Evolutionary conservation across 1,140 invertebrate genomes (phyloP).

Genomic region (Conus ventricosus): DNA sequence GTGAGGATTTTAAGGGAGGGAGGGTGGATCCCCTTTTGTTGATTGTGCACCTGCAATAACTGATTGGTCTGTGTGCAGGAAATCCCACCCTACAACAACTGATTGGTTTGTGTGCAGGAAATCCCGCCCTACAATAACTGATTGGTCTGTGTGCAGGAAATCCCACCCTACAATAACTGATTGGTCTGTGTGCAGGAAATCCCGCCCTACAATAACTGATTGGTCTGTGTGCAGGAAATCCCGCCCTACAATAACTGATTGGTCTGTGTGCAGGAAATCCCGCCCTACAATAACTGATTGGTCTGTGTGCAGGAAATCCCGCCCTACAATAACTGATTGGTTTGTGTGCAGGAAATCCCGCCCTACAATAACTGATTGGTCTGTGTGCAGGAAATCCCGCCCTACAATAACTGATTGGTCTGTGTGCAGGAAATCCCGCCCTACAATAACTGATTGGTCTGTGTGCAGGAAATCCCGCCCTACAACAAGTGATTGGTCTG

Average conservation of each 20-base stretch:
- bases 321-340: background rate
- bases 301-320: background rate
- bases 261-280: slow-evolving; percentile 75
- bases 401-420: slow-evolving; percentile 93
- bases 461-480: background rate
- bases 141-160: too few relatives aligned
- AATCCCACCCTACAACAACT: too few relatives aligned
- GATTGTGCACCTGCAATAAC: too few relatives aligned
- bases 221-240: background rate
- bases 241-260: background rate
- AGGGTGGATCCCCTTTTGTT: too few relatives aligned
- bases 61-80: too few relatives aligned
- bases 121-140: too few relatives aligned
- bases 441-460: background rate
- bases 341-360: background rate
- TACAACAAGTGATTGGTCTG: background rate
- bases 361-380: background rate
- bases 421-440: background rate
- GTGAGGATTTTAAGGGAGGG: too few relatives aligned
- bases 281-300: slow-evolving; percentile 93
- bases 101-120: too few relatives aligned
- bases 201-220: background rate
- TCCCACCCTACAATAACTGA: too few relatives aligned
- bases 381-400: slow-evolving; percentile 79
- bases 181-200: background rate